phyloP scores from a whole-genome alignment of 1,140 invertebrate species.

The Lepidurus couesii region DNA sequence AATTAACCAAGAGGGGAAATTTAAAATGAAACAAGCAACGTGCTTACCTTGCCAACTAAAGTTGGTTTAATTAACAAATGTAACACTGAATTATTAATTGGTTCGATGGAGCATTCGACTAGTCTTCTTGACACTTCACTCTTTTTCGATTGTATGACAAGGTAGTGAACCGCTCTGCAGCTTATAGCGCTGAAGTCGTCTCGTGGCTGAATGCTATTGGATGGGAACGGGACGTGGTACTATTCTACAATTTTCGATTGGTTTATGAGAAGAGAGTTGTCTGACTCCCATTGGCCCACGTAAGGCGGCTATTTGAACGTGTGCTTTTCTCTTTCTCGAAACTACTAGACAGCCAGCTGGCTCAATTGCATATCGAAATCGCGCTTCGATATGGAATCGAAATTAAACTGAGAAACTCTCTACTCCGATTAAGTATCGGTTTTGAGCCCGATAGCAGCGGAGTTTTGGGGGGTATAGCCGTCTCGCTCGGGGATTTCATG shows the following conservation, averaged over 20 bases:
- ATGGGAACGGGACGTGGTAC: neutral
- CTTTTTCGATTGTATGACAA: neutral
- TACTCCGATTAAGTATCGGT: too few relatives aligned
- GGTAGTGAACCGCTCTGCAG: conserved; percentile 11
- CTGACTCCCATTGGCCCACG: conserved; percentile 24
- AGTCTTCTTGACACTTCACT: neutral
- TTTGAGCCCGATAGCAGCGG: too few relatives aligned
- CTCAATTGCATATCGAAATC: neutral
- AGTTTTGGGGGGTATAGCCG: too few relatives aligned
- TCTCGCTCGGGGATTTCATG: too few relatives aligned
- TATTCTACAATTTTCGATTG: conserved; percentile 1
- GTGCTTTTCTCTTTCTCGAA: neutral
- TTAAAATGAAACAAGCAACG: too few relatives aligned
- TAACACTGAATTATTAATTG: neutral
- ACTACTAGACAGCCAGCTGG: neutral
- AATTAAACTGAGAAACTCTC: too few relatives aligned
- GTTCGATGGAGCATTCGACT: neutral
- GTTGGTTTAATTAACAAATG: neutral
- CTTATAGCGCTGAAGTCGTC: conserved; percentile 4
- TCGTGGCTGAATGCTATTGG: conserved; percentile 25
- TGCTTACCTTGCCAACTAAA: too few relatives aligned
- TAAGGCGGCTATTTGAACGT: neutral
- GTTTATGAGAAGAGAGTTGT: neutral
- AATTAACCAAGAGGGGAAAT: too few relatives aligned
- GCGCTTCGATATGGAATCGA: too few relatives aligned